phyloP scores from a whole-genome alignment of 2,797 vertebrate species.

The Arremon brunneinucha region DNA sequence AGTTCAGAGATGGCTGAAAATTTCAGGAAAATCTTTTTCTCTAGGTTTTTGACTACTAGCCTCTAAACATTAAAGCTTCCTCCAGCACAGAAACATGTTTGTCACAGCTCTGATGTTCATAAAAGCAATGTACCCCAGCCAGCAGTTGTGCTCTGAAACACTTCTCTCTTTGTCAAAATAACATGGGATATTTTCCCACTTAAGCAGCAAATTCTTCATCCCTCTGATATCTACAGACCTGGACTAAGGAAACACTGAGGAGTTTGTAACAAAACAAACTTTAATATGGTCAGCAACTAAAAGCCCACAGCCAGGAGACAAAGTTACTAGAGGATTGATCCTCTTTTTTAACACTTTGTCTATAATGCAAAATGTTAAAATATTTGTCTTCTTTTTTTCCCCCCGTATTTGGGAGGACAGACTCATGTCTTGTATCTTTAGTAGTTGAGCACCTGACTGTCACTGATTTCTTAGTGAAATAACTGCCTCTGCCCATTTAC shows the following conservation, averaged over 20 bases:
- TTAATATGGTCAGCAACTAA: background rate
- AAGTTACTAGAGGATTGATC: accelerated
- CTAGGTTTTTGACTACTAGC: background rate
- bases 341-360: background rate
- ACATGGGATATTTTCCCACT: background rate
- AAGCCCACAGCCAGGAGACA: background rate
- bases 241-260: background rate
- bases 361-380: background rate
- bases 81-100: background rate
- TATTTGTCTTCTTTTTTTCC: background rate
- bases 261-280: background rate
- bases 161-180: background rate
- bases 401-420: background rate
- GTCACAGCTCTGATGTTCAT: background rate
- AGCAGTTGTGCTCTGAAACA: background rate
- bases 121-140: background rate
- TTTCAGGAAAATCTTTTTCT: background rate
- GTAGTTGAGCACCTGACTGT: background rate
- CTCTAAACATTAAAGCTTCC: background rate
- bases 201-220: background rate
- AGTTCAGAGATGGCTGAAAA: background rate
- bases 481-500: background rate
- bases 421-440: background rate
- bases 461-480: background rate
- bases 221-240: background rate